Percentiles rank a stretch among this genome's conserved stretches.
These are phyloP conservation scores for Hartigia nigra DNA, from an alignment of 2,888 invertebrate genomes.

Conservation along the genomic window DNA sequence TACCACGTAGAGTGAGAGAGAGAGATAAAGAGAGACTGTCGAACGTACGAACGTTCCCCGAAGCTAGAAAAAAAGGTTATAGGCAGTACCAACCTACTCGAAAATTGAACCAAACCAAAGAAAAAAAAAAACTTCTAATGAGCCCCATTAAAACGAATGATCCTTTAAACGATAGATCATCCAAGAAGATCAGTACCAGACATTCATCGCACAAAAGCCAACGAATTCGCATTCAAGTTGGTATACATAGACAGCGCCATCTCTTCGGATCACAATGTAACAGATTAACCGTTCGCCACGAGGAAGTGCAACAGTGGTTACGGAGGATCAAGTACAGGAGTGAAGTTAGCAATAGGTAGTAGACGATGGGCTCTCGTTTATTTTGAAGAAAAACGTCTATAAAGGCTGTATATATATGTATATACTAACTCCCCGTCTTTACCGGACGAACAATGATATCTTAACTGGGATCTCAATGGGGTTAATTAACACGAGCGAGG, in stretches of 20 bases:
- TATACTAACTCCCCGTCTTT: neutral
- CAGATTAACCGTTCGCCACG: neutral
- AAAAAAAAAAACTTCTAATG: neutral
- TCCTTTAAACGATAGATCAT: neutral
- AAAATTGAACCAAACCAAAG: neutral
- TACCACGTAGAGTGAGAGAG: neutral
- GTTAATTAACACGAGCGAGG: slow-evolving; percentile 58
- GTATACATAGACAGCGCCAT: neutral
- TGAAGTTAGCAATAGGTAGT: neutral
- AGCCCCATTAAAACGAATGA: neutral
- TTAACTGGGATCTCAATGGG: slow-evolving; percentile 55
- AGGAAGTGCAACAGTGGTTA: neutral
- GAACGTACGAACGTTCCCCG: too few relatives aligned
- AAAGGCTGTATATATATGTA: neutral
- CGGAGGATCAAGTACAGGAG: neutral
- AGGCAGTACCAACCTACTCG: neutral
- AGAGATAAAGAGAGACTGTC: slow-evolving; percentile 6
- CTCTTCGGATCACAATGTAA: neutral
- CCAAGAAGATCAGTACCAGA: neutral
- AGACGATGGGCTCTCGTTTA: neutral
- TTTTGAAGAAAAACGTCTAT: neutral
- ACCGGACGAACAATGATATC: slow-evolving; percentile 47
- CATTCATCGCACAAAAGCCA: neutral
- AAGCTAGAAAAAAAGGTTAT: neutral
- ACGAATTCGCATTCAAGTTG: neutral